phyloP scores from a whole-genome alignment of 2,113 vertebrate species.

The Ariopsis seemanni region DNA sequence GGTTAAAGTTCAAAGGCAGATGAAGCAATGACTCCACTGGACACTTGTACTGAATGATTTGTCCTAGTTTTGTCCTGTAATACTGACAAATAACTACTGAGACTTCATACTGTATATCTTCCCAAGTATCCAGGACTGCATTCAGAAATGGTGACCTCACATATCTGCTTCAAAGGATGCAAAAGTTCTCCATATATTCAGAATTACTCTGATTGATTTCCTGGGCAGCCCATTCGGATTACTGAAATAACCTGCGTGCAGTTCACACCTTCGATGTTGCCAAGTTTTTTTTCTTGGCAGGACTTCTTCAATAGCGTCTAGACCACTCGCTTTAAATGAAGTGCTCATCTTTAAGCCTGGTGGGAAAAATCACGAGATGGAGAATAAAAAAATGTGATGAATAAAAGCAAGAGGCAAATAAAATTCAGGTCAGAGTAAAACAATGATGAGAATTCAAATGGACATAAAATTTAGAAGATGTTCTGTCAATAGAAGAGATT shows the following conservation, averaged over 20 bases:
- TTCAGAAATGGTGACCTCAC: not conserved
- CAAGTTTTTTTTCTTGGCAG: constrained; percentile 9
- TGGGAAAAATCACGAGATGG: not conserved
- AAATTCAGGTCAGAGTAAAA: not conserved
- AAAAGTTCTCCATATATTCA: not conserved
- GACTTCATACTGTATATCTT: not conserved
- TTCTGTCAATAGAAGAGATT: too few relatives aligned
- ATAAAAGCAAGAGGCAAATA: not conserved
- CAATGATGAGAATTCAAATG: not conserved
- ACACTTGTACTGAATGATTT: not conserved
- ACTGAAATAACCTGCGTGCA: not conserved
- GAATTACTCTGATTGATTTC: not conserved
- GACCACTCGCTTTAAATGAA: not conserved
- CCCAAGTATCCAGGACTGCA: not conserved
- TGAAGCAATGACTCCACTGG: constrained; percentile 7
- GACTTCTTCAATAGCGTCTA: not conserved
- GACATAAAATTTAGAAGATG: too few relatives aligned
- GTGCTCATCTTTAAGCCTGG: not conserved
- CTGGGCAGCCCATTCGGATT: not conserved
- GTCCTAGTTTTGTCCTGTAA: not conserved
- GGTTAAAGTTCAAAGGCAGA: constrained; percentile 78
- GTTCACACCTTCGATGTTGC: not conserved
- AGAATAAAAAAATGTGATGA: not conserved
- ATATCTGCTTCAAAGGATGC: not conserved
- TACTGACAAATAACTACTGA: not conserved